Evolutionary conservation across 2,797 vertebrate genomes (phyloP).

Genomic region (Orientallactaga sibirica): DNA sequence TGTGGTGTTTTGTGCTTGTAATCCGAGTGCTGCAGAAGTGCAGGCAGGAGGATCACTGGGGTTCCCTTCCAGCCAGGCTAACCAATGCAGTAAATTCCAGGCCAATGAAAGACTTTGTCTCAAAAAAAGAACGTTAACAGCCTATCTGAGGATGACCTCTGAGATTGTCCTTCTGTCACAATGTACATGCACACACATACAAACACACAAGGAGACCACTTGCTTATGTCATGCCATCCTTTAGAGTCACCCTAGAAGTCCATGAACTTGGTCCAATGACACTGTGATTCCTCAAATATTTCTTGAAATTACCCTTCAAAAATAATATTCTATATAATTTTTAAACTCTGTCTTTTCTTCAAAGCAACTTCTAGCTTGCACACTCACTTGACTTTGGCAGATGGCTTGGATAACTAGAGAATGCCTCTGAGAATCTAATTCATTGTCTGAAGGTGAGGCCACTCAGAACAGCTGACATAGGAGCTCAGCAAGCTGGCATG

Average conservation of each 20-base stretch:
- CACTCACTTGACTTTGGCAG: neutral
- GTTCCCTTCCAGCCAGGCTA: too few relatives aligned
- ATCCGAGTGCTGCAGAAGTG: too few relatives aligned
- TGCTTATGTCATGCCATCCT: neutral
- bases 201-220: too few relatives aligned
- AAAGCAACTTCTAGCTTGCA: neutral
- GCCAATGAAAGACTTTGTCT: too few relatives aligned
- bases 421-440: neutral
- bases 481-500: too few relatives aligned
- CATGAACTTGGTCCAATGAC: neutral
- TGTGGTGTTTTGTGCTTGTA: too few relatives aligned
- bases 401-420: neutral
- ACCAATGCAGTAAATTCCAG: too few relatives aligned
- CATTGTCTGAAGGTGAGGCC: neutral
- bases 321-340: neutral
- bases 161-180: too few relatives aligned
- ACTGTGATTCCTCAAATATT: neutral
- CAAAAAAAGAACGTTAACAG: too few relatives aligned
- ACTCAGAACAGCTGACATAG: rapidly evolving
- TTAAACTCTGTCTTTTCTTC: neutral
- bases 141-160: too few relatives aligned
- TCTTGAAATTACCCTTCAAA: neutral
- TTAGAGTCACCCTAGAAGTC: neutral
- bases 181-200: too few relatives aligned
- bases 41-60: too few relatives aligned